These are phyloP conservation scores for Spinus pinus DNA, from an alignment of 2,797 vertebrate genomes.

Conservation along the genomic window DNA sequence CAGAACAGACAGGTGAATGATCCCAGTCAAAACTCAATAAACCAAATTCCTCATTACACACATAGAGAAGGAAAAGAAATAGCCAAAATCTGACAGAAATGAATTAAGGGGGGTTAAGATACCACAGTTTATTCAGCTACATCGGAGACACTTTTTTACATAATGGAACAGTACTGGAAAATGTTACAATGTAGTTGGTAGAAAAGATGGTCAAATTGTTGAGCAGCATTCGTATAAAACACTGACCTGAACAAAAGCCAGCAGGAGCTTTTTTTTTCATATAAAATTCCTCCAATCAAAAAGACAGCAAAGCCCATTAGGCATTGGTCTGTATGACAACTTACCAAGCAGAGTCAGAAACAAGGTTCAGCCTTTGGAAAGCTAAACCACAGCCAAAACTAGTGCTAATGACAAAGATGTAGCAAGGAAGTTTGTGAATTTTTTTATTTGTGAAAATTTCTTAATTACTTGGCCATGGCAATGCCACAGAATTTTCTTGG, in stretches of 20 bases:
- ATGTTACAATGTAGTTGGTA: background rate
- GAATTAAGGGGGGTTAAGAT: background rate
- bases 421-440: background rate
- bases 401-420: background rate
- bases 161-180: background rate
- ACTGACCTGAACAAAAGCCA: background rate
- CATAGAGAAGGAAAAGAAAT: background rate
- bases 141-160: background rate
- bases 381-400: background rate
- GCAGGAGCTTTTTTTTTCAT: background rate
- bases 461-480: background rate
- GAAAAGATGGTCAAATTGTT: background rate
- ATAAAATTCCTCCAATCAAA: background rate
- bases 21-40: background rate
- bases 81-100: background rate
- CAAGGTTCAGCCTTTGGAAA: background rate
- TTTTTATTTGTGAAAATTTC: background rate
- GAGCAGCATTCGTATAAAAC: background rate
- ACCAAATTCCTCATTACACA: background rate
- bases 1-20: background rate
- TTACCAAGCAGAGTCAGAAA: background rate
- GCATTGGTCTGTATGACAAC: background rate
- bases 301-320: background rate
- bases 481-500: background rate
- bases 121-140: background rate